A percentile compares a stretch with the other conserved stretches of the same genome.
phyloP scores from a whole-genome alignment of 64 coral and sea anemone species.

The Actinia equina region DNA sequence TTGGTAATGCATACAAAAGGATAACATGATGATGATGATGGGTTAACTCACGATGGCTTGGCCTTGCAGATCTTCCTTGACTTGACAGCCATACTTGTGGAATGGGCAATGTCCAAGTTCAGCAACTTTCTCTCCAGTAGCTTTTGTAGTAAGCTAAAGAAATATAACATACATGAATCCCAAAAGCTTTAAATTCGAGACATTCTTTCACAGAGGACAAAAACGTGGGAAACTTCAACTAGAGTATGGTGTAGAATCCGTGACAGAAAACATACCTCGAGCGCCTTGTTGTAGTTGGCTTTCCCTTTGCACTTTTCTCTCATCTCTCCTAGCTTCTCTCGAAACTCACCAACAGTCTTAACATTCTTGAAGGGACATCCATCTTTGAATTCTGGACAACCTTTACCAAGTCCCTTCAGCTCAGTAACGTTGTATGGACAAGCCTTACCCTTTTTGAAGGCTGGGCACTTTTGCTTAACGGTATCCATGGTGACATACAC shows the following conservation, averaged over 20 bases:
- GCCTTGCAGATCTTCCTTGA: not conserved
- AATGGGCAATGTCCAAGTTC: slow-evolving; percentile 11
- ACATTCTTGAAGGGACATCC: slow-evolving; percentile 33
- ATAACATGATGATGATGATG: too few species aligned
- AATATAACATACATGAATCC: not conserved
- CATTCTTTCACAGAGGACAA: not conserved
- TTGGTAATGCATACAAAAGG: too few species aligned
- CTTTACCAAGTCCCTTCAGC: slow-evolving; percentile 19
- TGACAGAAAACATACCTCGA: not conserved
- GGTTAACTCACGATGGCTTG: not conserved
- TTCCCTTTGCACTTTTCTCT: slow-evolving; percentile 19
- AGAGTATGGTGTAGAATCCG: too few species aligned
- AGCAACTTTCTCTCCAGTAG: not conserved
- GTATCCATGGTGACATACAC: not conserved
- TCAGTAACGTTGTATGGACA: slow-evolving; percentile 9
- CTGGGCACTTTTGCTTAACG: slow-evolving; percentile 23
- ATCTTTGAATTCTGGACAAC: slow-evolving; percentile 30
- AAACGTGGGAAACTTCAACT: too few species aligned
- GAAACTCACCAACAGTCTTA: not conserved
- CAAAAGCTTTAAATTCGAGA: not conserved
- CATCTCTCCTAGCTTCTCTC: slow-evolving; percentile 4
- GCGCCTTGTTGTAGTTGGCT: slow-evolving; percentile 13
- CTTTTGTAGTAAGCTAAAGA: not conserved
- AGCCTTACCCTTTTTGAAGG: slow-evolving; percentile 17
- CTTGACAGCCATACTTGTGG: not conserved